phyloP scores from a whole-genome alignment of 1,140 invertebrate species.

The Bemisia tabaci region DNA sequence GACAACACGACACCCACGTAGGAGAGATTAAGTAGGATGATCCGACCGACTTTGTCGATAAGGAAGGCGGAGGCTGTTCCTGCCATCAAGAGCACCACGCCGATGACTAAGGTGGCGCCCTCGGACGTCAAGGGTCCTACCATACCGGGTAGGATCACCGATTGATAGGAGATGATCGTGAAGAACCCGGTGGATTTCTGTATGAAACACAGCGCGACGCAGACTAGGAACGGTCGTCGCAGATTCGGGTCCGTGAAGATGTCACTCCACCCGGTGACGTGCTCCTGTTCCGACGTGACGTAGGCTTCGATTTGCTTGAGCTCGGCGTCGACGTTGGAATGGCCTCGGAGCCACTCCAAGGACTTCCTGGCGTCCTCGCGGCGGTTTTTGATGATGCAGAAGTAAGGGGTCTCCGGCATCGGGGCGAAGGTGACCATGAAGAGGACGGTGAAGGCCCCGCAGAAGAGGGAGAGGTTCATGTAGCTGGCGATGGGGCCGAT shows the following conservation, averaged over 20 bases:
- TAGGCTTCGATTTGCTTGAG: conserved; percentile 12
- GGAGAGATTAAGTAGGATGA: conserved; percentile 32
- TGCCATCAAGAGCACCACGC: conserved; percentile 23
- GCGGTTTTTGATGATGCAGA: conserved; percentile 12
- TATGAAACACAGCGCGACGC: conserved; percentile 19
- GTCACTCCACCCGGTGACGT: conserved; percentile 15
- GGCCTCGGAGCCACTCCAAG: conserved; percentile 17
- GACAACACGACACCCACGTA: conserved; percentile 15
- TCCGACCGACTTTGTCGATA: conserved; percentile 34
- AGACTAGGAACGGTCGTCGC: conserved; percentile 18
- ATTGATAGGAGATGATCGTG: conserved; percentile 22
- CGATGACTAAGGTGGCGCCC: conserved; percentile 11
- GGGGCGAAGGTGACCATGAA: conserved; percentile 24
- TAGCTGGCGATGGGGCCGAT: conserved; percentile 33
- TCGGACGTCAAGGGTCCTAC: conserved; percentile 13
- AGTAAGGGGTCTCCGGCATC: conserved; percentile 32
- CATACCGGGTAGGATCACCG: conserved; percentile 19
- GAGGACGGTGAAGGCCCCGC: conserved; percentile 20
- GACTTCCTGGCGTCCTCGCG: conserved; percentile 13
- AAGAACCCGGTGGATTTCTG: conserved; percentile 19
- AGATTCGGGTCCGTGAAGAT: conserved; percentile 14
- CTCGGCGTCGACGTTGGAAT: conserved; percentile 15
- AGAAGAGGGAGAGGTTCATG: conserved; percentile 10
- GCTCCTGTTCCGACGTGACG: conserved; percentile 14
- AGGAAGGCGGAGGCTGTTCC: conserved; percentile 25